These are phyloP conservation scores for Pseudorectes ferrugineus DNA, from an alignment of 2,113 vertebrate species.

Conservation along the genomic window DNA sequence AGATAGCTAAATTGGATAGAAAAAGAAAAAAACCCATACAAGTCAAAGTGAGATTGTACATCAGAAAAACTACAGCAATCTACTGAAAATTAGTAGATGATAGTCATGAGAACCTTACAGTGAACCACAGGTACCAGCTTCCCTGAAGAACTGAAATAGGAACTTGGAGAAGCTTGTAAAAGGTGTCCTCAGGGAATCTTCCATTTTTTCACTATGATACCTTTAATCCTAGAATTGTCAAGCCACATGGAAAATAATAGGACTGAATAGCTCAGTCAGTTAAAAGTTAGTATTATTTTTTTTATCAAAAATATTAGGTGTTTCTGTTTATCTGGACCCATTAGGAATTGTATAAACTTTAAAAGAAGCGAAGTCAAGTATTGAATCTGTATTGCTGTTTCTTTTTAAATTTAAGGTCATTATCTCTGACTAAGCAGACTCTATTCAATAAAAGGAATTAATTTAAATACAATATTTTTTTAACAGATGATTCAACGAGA, in stretches of 20 bases:
- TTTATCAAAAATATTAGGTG: constrained; percentile 61
- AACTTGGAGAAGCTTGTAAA: constrained; percentile 65
- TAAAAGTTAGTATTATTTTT: constrained; percentile 65
- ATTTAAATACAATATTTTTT: constrained; percentile 61
- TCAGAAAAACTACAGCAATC: constrained; percentile 60
- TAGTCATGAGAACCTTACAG: constrained; percentile 56
- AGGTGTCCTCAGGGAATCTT: constrained; percentile 69
- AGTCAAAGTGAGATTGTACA: constrained; percentile 53
- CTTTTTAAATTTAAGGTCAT: constrained; percentile 46
- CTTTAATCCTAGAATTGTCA: constrained; percentile 74
- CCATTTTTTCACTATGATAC: constrained; percentile 60
- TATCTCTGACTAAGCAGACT: constrained; percentile 64
- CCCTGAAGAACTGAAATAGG: constrained; percentile 63
- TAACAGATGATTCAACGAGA: constrained; percentile 97
- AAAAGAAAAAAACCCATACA: not conserved
- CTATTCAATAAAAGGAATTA: constrained; percentile 11
- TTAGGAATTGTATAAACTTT: constrained; percentile 40
- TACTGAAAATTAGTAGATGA: constrained; percentile 65
- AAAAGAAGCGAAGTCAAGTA: constrained; percentile 49
- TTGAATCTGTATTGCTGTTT: constrained; percentile 29
- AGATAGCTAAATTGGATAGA: constrained; percentile 37
- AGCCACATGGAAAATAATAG: constrained; percentile 71
- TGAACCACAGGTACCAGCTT: constrained; percentile 55
- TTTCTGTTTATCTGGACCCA: constrained; percentile 50
- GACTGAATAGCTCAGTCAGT: constrained; percentile 49